Base-by-base conservation (phyloP, 2,113 vertebrate species). In the Okapia johnstoni region DNA sequence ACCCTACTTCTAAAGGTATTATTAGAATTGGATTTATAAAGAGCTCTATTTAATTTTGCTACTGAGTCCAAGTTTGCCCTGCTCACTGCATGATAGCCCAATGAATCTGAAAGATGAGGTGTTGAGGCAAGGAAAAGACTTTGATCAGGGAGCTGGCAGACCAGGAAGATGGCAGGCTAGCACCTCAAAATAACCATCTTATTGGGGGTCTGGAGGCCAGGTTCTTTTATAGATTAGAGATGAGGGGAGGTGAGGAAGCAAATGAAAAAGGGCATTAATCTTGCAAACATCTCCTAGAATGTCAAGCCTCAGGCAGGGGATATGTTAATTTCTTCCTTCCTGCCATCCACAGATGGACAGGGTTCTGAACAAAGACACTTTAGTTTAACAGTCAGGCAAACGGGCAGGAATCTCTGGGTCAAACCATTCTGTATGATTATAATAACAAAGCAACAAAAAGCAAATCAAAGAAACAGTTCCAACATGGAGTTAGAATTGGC, bases 181-280 rank as follows among this genome's bases (percentile, higher is more conserved):
- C n/a, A 70, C 19, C n/a, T 36, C n/a, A 70, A 36, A 70, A 70
- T 36, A 70, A 36, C n/a, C 66, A 36, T 21, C 21, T 11, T 36
- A 6, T 1, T 0, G 19, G n/a, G n/a, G 10, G 19, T 23, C 5
- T 40, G n/a, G 63, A 70, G n/a, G n/a, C n/a, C 19, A 36, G 19
- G n/a, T 70, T 70, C 19, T 70, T 12, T 70, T 70, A 40, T 40
- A 23, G 19, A 40, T 70, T 70, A 70, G n/a, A 70, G 19, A 70
- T 12, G 19, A 40, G 66, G 5, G n/a, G n/a, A 12, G 19, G 9
- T 70, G n/a, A 40, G 5, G 66, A 70, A 40, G 10, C 66, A 23
- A 40, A 36, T 1, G 1, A 6, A 70, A 70, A 70, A 40, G 8
- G 5, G 2, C 19, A 40, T 70, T 70, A 36, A 70, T 70, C 19